Base-by-base conservation (phyloP, 2,797 vertebrate genomes). In the Notamacropus eugenii region DNA sequence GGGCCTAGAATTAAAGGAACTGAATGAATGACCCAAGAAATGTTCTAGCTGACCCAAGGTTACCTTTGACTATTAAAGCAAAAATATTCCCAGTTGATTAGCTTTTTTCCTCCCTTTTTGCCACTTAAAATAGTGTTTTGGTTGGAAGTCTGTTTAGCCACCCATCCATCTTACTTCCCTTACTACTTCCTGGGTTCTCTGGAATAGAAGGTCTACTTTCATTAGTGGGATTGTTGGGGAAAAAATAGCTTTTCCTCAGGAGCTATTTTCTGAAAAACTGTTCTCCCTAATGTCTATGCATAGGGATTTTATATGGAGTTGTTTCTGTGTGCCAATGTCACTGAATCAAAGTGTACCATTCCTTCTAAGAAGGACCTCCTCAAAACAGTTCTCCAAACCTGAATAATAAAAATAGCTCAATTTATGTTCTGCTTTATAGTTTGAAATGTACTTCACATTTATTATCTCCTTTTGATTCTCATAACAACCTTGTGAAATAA, bases 1-100 rank as follows among this genome's bases (percentile, higher is more conserved):
- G 91, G 91, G 57, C 57, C 90, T 92, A 12, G 54, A 91, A 90
- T 94, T 96, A 95, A 92, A 82, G 50, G 94, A 96, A 93, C 56
- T 94, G 90, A 97, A 94, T 93, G 56, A 95, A 92, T 54, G 31
- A 54, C 92, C 93, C 46, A 57, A 92, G 90, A 94, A 94, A 92
- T 96, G 82, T 93, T 50, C 46, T 90, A 90, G 34, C 57, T 96
- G 50, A 34, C 92, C 90, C 92, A 62, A 46, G 95, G 94, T 91
- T 94, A 90, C 40, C 22, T 82, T 62, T 93, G 96, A 87, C 82
- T 54, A 54, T 92, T 93, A 54, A 58, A 54, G 54, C 87, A 95
- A 94, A 87, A 28, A 67, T 54, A 57, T 56, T 55, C 92, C 91
- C 91, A 90, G 50, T 57, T 46, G 27, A 54, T 40, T 93, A 82